Evolutionary conservation across 2,888 invertebrate species (phyloP), one percentile per base, ranked within the genome.

Genomic region (Hirudinaria manillensis): DNA sequence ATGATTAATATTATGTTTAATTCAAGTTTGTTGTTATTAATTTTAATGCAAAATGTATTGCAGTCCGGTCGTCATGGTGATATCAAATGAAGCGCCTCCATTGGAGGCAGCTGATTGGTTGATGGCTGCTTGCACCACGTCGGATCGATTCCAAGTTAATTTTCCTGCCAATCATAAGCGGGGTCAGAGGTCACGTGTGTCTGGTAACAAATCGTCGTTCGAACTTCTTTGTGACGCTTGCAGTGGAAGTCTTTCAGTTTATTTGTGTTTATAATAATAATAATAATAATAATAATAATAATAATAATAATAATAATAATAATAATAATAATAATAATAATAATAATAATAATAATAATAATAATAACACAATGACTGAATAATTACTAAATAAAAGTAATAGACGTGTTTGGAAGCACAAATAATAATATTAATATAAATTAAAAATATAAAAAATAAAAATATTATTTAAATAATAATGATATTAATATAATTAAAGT

Each of bases 121-220:
- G 45, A 16, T 45, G 13, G 45, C 16, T 45, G 45, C 45, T 16
- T 16, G 61, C 61, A 29, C n/a, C 61, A 29, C n/a, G 29, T 61
- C 61, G 24, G 29, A 61, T 61, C 24, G 61, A 61, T 61, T 61
- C 29, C 7, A 29, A 61, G 24, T 29, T 29, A 61, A 61, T 61
- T 61, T 61, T 61, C 61, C 29, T 61, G 61, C 61, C 61, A 61
- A 61, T 29, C 29, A 24, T 29, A 61, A 29, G 61, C 61, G 29
- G 29, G 61, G 61, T 61, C 29, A 61, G 29, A 61, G 61, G 61
- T 61, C 61, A 61, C 45, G 45, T 45, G 45, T 45, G 45, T 10
- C 45, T 45, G 45, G 45, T 45, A 45, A 45, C 45, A 45, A 45
- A 45, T 45, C 45, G 45, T 45, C 45, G 45, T 16, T 45, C 45